Evolutionary conservation across 2,113 vertebrate species (phyloP).

Genomic region (Pelusios castaneus): DNA sequence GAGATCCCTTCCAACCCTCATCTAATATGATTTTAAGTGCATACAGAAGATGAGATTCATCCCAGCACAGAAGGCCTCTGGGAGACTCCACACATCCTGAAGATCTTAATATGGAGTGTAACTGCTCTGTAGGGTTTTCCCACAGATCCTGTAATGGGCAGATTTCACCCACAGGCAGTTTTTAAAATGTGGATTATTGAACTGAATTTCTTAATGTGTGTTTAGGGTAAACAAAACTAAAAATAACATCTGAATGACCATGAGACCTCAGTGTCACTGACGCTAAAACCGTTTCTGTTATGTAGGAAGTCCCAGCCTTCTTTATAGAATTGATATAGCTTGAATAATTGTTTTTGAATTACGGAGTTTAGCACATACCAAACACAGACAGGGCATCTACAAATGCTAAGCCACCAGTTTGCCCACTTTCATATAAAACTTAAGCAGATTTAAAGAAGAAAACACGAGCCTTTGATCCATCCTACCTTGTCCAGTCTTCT

Average conservation of each 20-base stretch:
- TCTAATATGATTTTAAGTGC: too few species aligned
- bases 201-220: background rate
- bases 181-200: background rate
- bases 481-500: background rate
- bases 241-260: background rate
- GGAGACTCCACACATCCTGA: background rate
- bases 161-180: background rate
- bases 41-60: rapidly evolving
- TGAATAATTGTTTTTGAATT: background rate
- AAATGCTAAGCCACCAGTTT: background rate
- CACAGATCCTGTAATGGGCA: conserved; percentile 1
- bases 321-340: background rate
- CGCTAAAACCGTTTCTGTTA: background rate
- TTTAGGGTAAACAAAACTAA: background rate
- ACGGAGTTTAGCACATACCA: background rate
- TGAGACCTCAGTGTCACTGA: background rate
- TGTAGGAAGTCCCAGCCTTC: background rate
- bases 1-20: too few species aligned
- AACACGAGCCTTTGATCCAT: background rate
- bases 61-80: background rate
- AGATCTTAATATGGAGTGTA: background rate
- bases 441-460: background rate
- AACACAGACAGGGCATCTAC: background rate
- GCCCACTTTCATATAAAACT: background rate
- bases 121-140: background rate